Evolutionary conservation across 2,113 vertebrate species (phyloP), one percentile per base, ranked within the genome.

Genomic region (Panthera uncia): DNA sequence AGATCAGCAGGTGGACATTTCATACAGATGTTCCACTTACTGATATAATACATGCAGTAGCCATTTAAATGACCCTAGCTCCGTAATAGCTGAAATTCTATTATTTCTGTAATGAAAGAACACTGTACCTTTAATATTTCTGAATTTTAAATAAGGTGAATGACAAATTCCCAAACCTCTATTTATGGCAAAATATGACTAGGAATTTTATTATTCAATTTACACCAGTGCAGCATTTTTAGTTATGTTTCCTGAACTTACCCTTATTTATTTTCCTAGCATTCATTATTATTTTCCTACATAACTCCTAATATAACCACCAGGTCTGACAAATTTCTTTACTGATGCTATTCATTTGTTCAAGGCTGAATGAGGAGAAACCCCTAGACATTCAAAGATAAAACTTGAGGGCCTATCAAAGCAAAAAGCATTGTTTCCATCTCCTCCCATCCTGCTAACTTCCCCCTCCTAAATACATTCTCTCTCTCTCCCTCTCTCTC

Each of bases 71-170:
- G 98, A 98, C 98, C 97, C 97, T 98, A 98, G 98, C 98, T 98
- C 96, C 45, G 93, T 98, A 99, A 99, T 98, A 98, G 98, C 98
- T 98, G 89, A 94, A 99, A 99, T 98, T 98, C 98, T 98, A 99
- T 99, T 99, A 99, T 98, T 99, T 98, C 97, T 98, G 57, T 98
- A 99, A 99, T 98, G 98, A 99, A 94, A 98, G 98, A 99, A 98
- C 84, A 36, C 97, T 96, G 96, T 98, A 98, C 95, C 96, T 98
- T 99, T 99, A 98, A 99, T 98, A 99, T 98, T 98, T 98, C 98
- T 99, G 99, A 98, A 99, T 99, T 99, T 99, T 99, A 99, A 99
- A 98, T 98, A 98, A 98, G 95, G 98, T 94, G 97, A 98, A 98
- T 99, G 99, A 99, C 97, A 98, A 99, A 99, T 99, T 98, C 97